Evolutionary conservation across 2,797 vertebrate species (phyloP), one percentile per base, ranked within the genome.

Genomic region (Triplophysa yarkandensis): DNA sequence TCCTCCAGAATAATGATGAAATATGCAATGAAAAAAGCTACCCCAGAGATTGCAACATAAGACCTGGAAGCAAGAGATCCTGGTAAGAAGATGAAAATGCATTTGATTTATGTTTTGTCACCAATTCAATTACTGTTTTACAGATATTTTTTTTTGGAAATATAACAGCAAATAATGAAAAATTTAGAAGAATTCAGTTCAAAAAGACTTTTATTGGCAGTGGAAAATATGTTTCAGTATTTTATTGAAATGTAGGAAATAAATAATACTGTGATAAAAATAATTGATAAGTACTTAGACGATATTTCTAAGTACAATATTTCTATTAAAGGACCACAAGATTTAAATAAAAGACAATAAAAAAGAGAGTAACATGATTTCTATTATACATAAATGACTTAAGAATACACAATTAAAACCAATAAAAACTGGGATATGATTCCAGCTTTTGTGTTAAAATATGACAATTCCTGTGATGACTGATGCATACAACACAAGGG

Each of bases 241-340:
- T 97, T 97, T 93, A 97, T 98, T 98, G 97, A 95, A 96, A 95
- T 95, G 94, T 94, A 95, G 95, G 94, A 94, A 98, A 98, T 98
- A 98, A 99, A 98, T 98, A 98, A 98, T 96, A 97, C 95, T 97
- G 96, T 98, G 96, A 96, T 98, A 98, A 98, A 98, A 98, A 98
- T 92, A 96, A 95, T 94, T 95, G 93, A 92, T 94, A 94, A 95
- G 95, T 93, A 93, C 88, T 91, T 90, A 91, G 93, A 93, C 96
- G 97, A n/a, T n/a, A n/a, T n/a, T n/a, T n/a, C n/a, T n/a, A n/a
- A n/a, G 96, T 98, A 98, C 96, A 98, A 92, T 91, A 93, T 89
- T 82, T 90, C 88, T 93, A 95, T 98, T 97, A 98, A 93, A 95
- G 88, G 92, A 93, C 92, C 87, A 88, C 80, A 68, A 85, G 84